Evolutionary conservation across 92 coral and sea anemone species (phyloP), one percentile per base, ranked within the genome.

Genomic region (Siderastrea radians): DNA sequence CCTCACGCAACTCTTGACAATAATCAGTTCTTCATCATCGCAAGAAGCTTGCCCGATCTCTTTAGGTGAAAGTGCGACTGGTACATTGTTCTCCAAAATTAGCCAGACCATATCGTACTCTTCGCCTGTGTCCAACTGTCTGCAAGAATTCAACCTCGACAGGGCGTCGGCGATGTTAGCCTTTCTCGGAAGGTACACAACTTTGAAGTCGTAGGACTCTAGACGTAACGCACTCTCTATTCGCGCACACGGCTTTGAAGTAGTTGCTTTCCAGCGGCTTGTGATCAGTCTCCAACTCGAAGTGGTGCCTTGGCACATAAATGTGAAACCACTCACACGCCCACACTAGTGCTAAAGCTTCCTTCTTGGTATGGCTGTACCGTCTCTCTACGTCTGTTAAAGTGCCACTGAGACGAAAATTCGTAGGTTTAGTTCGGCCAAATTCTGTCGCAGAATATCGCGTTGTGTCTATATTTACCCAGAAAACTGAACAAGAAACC

Each of bases 321-420:
- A 57, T 9, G 14, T 57, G 8, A 14, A 1, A 57, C 61, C 61
- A 14, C 61, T 5, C 61, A 14, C 61, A 57, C 61, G 61, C 61
- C 61, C 11, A 57, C 61, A 57, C 61, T 57, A 3, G 61, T 57
- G 61, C 61, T 14, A 57, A 57, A 3, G 61, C 11, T 14, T 57
- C 61, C 61, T 72, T 49, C 79, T 86, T 84, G 78, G 70, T 78
- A 15, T 38, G 44, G 49, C 90, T n/a, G 65, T n/a, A n/a, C n/a
- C n/a, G n/a, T n/a, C n/a, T n/a, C n/a, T n/a, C n/a, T n/a, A n/a
- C n/a, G n/a, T n/a, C n/a, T n/a, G n/a, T n/a, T n/a, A n/a, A n/a
- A n/a, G n/a, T n/a, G n/a, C n/a, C n/a, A n/a, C n/a, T n/a, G n/a
- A n/a, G n/a, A n/a, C n/a, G n/a, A n/a, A n/a, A n/a, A n/a, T n/a